Conservation (phyloP, 2,888 invertebrate genomes). For the Trichogramma dendrolimi region DNA sequence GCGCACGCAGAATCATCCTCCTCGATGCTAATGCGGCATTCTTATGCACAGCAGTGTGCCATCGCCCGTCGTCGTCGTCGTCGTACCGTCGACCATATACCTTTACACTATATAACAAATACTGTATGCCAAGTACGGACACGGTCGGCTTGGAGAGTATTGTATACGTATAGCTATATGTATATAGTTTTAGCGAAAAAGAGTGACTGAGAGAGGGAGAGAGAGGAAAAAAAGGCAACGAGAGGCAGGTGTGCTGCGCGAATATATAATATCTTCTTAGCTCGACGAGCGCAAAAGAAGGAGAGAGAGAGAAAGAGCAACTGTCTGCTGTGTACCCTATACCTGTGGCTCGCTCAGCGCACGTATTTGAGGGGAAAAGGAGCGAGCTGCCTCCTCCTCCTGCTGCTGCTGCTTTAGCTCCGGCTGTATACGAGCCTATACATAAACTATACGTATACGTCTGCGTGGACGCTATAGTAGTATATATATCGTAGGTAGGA, state of each 20-base stretch:
- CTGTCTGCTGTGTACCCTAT: background rate
- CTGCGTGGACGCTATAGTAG: too few relatives aligned
- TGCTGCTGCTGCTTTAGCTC: too few relatives aligned
- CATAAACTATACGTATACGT: too few relatives aligned
- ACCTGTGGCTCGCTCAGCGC: conserved; percentile 15
- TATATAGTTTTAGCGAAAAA: too few relatives aligned
- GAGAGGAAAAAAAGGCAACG: conserved; percentile 21
- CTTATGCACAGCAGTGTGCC: conserved; percentile 21
- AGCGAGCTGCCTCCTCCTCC: background rate
- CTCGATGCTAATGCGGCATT: conserved; percentile 24
- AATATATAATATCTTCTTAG: background rate
- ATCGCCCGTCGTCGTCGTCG: too few relatives aligned
- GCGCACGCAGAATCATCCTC: background rate
- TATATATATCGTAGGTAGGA: too few relatives aligned
- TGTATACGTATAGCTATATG: too few relatives aligned
- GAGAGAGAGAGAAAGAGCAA: conserved; percentile 1
- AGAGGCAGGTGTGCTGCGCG: conserved; percentile 21
- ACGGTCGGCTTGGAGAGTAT: too few relatives aligned
- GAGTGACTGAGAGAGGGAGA: conserved; percentile 20
- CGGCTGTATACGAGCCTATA: too few relatives aligned
- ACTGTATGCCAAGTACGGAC: too few relatives aligned
- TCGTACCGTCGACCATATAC: too few relatives aligned
- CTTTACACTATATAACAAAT: too few relatives aligned
- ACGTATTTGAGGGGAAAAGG: conserved; percentile 8
- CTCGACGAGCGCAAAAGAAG: background rate